Evolutionary conservation across 2,888 invertebrate species (phyloP).

Genomic region (Linhomoeus sp.): DNA sequence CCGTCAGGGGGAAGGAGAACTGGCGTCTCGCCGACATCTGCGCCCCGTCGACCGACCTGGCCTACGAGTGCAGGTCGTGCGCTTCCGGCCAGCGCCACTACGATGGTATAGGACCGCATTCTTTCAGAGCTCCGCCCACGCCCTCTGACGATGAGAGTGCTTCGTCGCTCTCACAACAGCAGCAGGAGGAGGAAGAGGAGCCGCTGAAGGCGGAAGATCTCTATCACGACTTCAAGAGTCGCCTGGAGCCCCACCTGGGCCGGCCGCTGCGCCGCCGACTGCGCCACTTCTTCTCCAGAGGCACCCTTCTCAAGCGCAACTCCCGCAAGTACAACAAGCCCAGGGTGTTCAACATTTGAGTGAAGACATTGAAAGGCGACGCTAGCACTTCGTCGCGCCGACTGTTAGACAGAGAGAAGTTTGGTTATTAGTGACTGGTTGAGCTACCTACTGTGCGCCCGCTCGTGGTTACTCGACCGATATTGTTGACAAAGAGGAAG

Average conservation of each 20-base stretch:
- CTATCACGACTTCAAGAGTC: conserved; percentile 14
- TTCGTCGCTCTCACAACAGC: too few relatives aligned
- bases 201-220: conserved; percentile 14
- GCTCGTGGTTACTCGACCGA: too few relatives aligned
- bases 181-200: conserved; percentile 1
- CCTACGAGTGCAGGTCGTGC: not conserved
- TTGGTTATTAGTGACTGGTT: too few relatives aligned
- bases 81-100: not conserved
- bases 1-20: not conserved
- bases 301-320: conserved; percentile 16
- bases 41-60: not conserved
- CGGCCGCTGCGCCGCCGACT: conserved; percentile 8
- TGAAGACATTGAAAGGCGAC: too few relatives aligned
- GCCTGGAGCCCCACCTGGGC: conserved; percentile 9
- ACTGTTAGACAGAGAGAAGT: too few relatives aligned
- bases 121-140: not conserved
- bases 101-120: too few relatives aligned
- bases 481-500: too few relatives aligned
- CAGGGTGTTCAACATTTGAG: conserved; percentile 5
- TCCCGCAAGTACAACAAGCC: conserved; percentile 19
- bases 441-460: too few relatives aligned
- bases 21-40: not conserved
- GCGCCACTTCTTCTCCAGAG: conserved; percentile 20
- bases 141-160: too few relatives aligned
- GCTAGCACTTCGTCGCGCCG: too few relatives aligned